These are phyloP conservation scores for Tetranychus piercei DNA, from an alignment of 2,888 invertebrate species.

Conservation along the genomic window DNA sequence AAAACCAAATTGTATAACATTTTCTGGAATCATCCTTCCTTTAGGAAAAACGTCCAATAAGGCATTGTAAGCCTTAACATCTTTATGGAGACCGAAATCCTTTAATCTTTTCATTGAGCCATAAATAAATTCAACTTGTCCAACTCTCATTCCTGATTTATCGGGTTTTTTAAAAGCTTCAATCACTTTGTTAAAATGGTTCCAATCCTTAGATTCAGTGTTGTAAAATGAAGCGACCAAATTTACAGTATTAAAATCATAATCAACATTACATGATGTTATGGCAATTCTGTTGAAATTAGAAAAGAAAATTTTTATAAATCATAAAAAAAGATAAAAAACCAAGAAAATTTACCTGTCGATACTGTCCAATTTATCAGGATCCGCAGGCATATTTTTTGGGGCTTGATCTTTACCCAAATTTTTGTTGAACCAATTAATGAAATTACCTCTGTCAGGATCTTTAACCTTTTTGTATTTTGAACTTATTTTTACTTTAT, in stretches of 20 bases:
- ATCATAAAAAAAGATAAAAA: background rate
- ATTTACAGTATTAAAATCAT: background rate
- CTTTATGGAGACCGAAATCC: slow-evolving; percentile 46
- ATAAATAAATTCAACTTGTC: slow-evolving; percentile 85
- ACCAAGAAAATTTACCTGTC: background rate
- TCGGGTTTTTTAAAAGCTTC: background rate
- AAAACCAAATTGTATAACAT: slow-evolving; percentile 66
- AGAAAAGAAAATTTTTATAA: background rate
- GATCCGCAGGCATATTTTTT: background rate
- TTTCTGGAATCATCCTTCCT: slow-evolving; percentile 63
- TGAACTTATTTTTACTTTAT: no score
- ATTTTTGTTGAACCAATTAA: background rate
- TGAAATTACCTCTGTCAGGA: background rate
- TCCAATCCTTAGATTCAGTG: background rate
- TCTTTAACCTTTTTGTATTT: no score
- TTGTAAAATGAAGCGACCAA: background rate
- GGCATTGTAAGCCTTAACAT: slow-evolving; percentile 51
- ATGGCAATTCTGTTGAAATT: background rate
- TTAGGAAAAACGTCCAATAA: slow-evolving; percentile 69
- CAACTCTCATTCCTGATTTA: slow-evolving; percentile 31
- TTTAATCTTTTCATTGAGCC: slow-evolving; percentile 71
- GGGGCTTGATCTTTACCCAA: background rate
- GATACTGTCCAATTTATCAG: background rate
- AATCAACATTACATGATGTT: background rate
- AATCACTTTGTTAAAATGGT: background rate